Conservation (phyloP, 2,113 vertebrate genomes). For the Gobiocypris rarus region DNA sequence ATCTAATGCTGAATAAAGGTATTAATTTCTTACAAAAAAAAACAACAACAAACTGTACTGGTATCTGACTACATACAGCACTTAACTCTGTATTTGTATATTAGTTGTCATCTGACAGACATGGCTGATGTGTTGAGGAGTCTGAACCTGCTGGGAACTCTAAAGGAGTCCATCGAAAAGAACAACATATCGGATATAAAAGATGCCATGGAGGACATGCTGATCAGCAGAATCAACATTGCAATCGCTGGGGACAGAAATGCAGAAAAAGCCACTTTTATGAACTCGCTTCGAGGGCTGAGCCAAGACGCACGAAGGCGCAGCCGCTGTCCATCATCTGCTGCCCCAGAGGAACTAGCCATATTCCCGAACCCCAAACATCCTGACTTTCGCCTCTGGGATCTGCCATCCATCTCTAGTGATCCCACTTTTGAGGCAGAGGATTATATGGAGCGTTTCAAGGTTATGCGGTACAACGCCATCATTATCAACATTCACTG, state of each 20-base stretch:
- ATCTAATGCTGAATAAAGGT: background rate
- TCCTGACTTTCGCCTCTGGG: slow-evolving; percentile 74
- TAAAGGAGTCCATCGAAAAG: slow-evolving; percentile 74
- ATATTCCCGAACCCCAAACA: slow-evolving; percentile 69
- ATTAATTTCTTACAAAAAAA: too few relatives aligned
- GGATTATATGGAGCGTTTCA: slow-evolving; percentile 66
- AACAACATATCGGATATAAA: slow-evolving; percentile 74
- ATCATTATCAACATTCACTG: slow-evolving; percentile 69
- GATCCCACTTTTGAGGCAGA: slow-evolving; percentile 61
- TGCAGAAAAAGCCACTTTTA: slow-evolving; percentile 66
- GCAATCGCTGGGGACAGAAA: slow-evolving; percentile 67
- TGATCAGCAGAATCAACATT: slow-evolving; percentile 74
- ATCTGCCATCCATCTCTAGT: slow-evolving; percentile 64
- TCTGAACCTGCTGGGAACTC: slow-evolving; percentile 70
- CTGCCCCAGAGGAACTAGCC: slow-evolving; percentile 60
- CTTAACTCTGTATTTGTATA: background rate
- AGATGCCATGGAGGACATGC: slow-evolving; percentile 75
- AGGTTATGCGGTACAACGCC: slow-evolving; percentile 69
- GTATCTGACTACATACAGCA: background rate
- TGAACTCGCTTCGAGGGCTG: slow-evolving; percentile 72
- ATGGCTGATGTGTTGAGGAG: slow-evolving; percentile 73
- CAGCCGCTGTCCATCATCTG: slow-evolving; percentile 44
- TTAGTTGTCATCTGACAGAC: slow-evolving; percentile 25
- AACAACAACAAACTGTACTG: too few relatives aligned
- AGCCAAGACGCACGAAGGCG: slow-evolving; percentile 64